Evolutionary conservation across 1,140 invertebrate species (phyloP).

Genomic region (Trachelipus rathkii): DNA sequence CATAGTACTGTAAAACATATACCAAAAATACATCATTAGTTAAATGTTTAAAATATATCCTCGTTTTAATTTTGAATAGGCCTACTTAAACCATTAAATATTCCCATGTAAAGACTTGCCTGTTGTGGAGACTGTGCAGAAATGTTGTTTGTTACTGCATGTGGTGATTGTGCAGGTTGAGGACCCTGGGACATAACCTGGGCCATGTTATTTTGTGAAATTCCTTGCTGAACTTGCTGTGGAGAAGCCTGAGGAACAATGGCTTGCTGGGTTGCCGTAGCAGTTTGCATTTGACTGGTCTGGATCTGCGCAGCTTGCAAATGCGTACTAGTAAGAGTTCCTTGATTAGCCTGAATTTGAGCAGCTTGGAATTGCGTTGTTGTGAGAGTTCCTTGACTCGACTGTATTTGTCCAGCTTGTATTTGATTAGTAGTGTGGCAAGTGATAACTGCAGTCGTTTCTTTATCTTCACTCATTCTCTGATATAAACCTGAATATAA

Average conservation of each 20-base stretch:
- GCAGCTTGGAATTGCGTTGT: neutral
- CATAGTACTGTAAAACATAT: constrained; percentile 34
- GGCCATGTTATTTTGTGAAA: neutral
- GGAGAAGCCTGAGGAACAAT: neutral
- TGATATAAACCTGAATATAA: neutral
- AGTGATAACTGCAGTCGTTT: neutral
- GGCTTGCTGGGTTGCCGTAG: neutral
- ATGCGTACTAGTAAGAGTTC: neutral
- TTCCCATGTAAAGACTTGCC: neutral
- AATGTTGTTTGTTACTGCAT: neutral
- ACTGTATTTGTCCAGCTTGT: neutral
- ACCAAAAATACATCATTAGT: neutral
- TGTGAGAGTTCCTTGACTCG: neutral
- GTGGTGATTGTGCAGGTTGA: neutral
- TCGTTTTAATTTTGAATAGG: too few relatives aligned
- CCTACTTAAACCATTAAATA: too few relatives aligned
- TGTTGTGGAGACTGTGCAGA: neutral
- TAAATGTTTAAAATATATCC: too few relatives aligned
- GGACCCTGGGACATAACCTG: neutral
- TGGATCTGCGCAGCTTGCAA: neutral
- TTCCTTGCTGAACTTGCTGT: neutral
- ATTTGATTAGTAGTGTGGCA: neutral
- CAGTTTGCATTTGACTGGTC: neutral
- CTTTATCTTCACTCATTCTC: neutral
- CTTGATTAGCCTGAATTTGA: neutral